Percentiles rank a stretch among this genome's conserved stretches.
Evolutionary conservation across 2,888 invertebrate genomes (phyloP).

Genomic region (Sarcophaga variegata): DNA sequence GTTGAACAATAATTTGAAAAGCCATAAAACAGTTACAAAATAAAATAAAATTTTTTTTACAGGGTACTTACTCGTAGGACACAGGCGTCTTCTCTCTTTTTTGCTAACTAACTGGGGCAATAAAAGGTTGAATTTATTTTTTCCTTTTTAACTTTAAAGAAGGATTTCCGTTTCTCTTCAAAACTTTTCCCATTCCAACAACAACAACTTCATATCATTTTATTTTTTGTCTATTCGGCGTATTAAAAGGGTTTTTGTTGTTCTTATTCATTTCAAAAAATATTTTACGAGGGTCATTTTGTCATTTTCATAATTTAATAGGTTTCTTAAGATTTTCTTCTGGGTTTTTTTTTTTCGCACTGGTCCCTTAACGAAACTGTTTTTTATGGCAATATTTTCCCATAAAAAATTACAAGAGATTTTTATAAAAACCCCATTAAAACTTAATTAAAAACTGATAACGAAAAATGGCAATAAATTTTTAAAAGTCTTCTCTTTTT

Average conservation of each 20-base stretch:
- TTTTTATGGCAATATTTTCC: not conserved
- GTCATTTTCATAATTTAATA: not conserved
- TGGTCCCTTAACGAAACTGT: not conserved
- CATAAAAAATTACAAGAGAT: not conserved
- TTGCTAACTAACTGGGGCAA: no score
- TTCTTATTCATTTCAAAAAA: not conserved
- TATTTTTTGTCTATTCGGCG: not conserved
- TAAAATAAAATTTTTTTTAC: not conserved
- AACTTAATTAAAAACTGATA: not conserved
- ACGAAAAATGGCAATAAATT: not conserved
- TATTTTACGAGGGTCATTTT: not conserved
- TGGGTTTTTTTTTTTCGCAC: not conserved
- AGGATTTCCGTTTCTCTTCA: not conserved
- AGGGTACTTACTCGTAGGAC: no score
- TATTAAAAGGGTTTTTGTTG: not conserved
- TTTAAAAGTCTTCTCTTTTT: no score
- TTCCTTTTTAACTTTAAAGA: not conserved
- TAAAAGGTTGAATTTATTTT: no score
- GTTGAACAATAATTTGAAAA: conserved; percentile 1
- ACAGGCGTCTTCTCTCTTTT: no score
- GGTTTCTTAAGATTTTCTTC: not conserved
- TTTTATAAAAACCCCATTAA: no score
- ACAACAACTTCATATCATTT: not conserved
- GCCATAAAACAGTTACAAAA: conserved; percentile 35
- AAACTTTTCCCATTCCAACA: not conserved